Evolutionary conservation across 1,140 invertebrate species (phyloP), one percentile per base, ranked within the genome.

Genomic region (Bombus haemorrhoidalis): DNA sequence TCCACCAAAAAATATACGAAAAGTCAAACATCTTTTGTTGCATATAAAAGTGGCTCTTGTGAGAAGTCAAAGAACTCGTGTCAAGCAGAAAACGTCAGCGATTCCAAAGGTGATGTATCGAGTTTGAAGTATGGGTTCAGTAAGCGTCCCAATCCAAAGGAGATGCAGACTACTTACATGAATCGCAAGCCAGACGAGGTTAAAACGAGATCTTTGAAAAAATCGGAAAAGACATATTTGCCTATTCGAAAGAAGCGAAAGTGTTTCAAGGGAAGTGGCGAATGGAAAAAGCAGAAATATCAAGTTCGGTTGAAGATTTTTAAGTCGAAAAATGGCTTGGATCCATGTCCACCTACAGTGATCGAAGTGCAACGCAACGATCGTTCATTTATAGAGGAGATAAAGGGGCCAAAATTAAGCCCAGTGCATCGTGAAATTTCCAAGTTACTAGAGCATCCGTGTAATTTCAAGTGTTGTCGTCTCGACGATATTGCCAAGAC

Each of bases 261-360:
- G 12, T 12, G 3, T 5, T 59, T 59, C 32, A 57, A 75, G n/a
- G 15, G 39, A 0, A 62, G 4, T 12, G 57, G 37, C 4, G 69
- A 66, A n/a, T 88, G 90, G 90, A 64, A 22, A n/a, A 68, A 37
- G 34, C 90, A 88, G 53, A 89, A 8, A 25, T 87, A 87, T 34
- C 57, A 59, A 13, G 28, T 82, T 34, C 77, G 87, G 28, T n/a
- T 90, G 69, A 90, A 69, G 37, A 89, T 86, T 62, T 90, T 80
- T n/a, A 86, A 53, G 28, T 53, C 82, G 71, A 75, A 83, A 25
- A n/a, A 64, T 39, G 15, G 22, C 22, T 71, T 89, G 41, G 81
- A 91, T 68, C 88, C 88, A n/a, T 57, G 85, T 15, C 69, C 32
- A 1, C 81, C 88, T 15, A 22, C 13, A 12, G 47, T 85, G 18